Percentiles rank a stretch among this genome's conserved stretches.
Conservation (phyloP, 1,140 invertebrate genomes). For the Eumeta japonica region DNA sequence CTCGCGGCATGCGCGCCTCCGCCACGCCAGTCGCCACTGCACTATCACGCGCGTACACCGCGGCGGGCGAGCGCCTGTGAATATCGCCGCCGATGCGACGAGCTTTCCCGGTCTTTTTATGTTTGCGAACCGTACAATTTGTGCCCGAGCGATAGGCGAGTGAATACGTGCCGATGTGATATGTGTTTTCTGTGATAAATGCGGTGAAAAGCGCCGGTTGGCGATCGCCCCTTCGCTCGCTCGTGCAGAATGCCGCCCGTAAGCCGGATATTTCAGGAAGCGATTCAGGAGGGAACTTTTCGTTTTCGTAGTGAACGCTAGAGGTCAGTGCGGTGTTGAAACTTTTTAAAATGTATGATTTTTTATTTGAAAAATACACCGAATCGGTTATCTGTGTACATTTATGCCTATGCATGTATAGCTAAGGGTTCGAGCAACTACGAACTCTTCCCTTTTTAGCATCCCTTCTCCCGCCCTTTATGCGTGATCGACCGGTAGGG, state of each 20-base stretch:
- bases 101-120: no score
- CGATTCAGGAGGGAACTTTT: conserved; percentile 52
- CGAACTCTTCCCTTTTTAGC: conserved; percentile 43
- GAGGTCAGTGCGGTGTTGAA: conserved; percentile 43
- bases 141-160: no score
- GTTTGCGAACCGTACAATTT: no score
- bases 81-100: background rate
- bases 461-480: conserved; percentile 56
- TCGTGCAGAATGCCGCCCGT: conserved; percentile 44
- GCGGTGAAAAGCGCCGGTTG: no score
- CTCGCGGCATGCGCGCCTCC: conserved; percentile 53
- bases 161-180: no score
- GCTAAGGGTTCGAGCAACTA: conserved; percentile 41
- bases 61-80: conserved; percentile 28
- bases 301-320: conserved; percentile 51
- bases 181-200: no score
- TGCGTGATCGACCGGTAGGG: conserved; percentile 54
- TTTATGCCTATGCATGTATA: conserved; percentile 13
- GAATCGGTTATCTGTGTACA: no score
- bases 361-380: no score
- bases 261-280: conserved; percentile 53
- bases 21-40: conserved; percentile 49
- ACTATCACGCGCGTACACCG: conserved; percentile 52
- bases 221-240: no score
- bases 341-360: no score